phyloP scores from a whole-genome alignment of 1,140 invertebrate species.

The Stratiolaelaps scimitus region DNA sequence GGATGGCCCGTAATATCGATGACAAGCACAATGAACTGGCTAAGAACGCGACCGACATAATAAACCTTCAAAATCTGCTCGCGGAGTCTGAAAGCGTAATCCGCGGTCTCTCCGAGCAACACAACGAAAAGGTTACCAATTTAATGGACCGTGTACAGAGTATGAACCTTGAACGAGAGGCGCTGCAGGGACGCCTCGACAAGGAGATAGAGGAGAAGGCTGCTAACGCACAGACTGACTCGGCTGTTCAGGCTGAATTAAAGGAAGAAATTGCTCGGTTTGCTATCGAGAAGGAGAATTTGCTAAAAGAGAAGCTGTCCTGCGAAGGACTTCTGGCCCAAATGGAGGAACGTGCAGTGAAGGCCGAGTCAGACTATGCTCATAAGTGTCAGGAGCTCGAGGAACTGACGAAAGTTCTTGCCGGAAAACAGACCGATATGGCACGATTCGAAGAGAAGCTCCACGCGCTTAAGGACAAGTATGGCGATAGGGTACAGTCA shows the following conservation, averaged over 20 bases:
- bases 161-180: neutral
- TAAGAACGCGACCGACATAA: neutral
- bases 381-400: neutral
- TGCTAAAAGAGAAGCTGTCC: neutral
- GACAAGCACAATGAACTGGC: no score
- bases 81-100: slow-evolving; percentile 23
- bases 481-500: slow-evolving; percentile 14
- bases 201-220: neutral
- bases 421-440: slow-evolving; percentile 5
- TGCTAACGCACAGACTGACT: neutral
- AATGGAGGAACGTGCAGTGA: neutral
- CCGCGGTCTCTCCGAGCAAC: slow-evolving; percentile 24
- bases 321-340: neutral
- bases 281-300: neutral
- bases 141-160: slow-evolving; percentile 3
- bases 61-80: slow-evolving; percentile 7
- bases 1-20: no score
- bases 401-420: slow-evolving; percentile 1
- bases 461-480: slow-evolving; percentile 6
- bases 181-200: neutral
- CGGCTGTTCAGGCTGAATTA: neutral
- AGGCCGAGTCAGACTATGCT: neutral
- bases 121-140: neutral
- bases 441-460: slow-evolving; percentile 20
- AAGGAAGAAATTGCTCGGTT: neutral